Conservation (phyloP, 2,797 vertebrate genomes). For the Centroberyx gerrardi region DNA sequence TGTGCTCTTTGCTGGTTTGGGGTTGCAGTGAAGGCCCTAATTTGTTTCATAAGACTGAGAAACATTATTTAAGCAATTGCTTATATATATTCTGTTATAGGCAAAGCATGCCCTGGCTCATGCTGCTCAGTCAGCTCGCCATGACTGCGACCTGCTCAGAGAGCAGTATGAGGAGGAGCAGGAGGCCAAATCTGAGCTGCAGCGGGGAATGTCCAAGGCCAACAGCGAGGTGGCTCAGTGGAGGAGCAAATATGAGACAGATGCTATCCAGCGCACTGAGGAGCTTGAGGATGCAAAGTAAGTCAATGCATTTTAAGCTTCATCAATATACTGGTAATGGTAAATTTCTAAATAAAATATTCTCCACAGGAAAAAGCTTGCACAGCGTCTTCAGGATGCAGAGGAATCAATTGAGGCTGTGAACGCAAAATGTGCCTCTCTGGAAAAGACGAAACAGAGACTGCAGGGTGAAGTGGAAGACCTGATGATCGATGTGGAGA, state of each 20-base stretch:
- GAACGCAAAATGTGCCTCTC: slow-evolving; percentile 90
- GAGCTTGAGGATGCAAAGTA: slow-evolving; percentile 90
- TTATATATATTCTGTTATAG: slow-evolving; percentile 53
- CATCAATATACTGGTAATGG: no score
- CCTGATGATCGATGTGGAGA: slow-evolving; percentile 89
- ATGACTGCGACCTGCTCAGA: slow-evolving; percentile 88
- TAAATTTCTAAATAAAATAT: no score
- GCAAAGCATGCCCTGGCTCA: slow-evolving; percentile 89
- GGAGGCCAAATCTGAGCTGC: slow-evolving; percentile 89
- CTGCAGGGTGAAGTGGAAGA: slow-evolving; percentile 90
- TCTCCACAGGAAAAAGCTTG: slow-evolving; percentile 92
- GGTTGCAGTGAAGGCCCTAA: neutral
- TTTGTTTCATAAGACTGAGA: neutral
- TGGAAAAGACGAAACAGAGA: slow-evolving; percentile 89
- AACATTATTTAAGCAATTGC: neutral
- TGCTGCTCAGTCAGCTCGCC: slow-evolving; percentile 85
- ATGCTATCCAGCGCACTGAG: slow-evolving; percentile 90
- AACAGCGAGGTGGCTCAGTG: slow-evolving; percentile 91
- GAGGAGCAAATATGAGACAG: slow-evolving; percentile 90
- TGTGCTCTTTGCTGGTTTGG: neutral
- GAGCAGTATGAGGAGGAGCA: slow-evolving; percentile 89
- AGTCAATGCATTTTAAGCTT: no score
- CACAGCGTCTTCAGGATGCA: slow-evolving; percentile 89
- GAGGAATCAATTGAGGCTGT: slow-evolving; percentile 89
- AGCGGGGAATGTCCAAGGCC: slow-evolving; percentile 88